These are phyloP conservation scores for Hirtodrosophila duncani DNA, from an alignment of 2,888 invertebrate genomes.

Conservation along the genomic window DNA sequence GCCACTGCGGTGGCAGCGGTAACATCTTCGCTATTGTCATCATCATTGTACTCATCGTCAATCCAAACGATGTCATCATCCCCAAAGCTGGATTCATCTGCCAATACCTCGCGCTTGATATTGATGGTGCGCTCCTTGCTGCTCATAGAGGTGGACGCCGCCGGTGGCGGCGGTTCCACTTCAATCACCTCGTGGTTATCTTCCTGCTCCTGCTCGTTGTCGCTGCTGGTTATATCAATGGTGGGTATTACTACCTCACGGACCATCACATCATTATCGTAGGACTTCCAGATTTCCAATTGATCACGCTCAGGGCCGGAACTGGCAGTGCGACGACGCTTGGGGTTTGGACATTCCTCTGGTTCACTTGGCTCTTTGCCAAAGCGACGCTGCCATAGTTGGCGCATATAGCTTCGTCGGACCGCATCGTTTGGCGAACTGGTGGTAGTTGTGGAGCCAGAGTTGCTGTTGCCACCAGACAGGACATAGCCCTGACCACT, in stretches of 20 bases:
- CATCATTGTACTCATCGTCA: constrained; percentile 65
- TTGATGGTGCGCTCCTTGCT: constrained; percentile 60
- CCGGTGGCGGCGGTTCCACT: neutral
- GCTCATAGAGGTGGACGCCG: constrained; percentile 26
- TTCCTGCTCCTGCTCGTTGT: constrained; percentile 24
- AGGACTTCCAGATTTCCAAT: constrained; percentile 36
- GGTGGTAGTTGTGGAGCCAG: neutral
- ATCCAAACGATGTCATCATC: constrained; percentile 75
- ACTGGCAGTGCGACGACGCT: constrained; percentile 54
- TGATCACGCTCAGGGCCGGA: constrained; percentile 1
- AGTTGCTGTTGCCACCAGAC: neutral
- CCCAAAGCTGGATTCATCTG: constrained; percentile 51
- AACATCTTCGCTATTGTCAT: constrained; percentile 35
- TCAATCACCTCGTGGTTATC: neutral
- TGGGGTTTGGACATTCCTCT: constrained; percentile 9
- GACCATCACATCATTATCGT: constrained; percentile 74
- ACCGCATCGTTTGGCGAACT: constrained; percentile 20
- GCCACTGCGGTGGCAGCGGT: constrained; percentile 58
- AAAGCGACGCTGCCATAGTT: constrained; percentile 71
- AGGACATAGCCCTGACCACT: constrained; percentile 60
- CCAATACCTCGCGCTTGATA: constrained; percentile 75
- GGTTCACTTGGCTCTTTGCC: neutral
- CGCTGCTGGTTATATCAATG: constrained; percentile 66
- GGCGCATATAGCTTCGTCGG: constrained; percentile 64
- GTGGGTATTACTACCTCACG: constrained; percentile 33